phyloP scores from a whole-genome alignment of 30 jellyfish, hydroid and myxozoan species.

The Rhopilema esculentum region DNA sequence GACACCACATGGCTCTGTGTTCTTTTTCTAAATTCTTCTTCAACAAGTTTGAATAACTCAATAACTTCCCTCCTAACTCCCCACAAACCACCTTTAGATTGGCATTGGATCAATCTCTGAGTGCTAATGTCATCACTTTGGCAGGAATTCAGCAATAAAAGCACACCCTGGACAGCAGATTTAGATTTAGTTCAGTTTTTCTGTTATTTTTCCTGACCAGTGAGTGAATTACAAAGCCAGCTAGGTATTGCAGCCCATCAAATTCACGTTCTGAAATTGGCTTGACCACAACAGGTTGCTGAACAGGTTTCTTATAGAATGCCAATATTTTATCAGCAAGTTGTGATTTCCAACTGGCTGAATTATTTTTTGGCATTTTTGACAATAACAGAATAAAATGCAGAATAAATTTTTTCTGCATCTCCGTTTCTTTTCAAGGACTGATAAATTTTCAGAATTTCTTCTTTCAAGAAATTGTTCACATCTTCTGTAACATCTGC shows the following conservation, averaged over 20 bases:
- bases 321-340: slow-evolving; percentile 37
- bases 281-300: slow-evolving; percentile 14
- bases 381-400: not conserved
- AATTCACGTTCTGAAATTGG: slow-evolving; percentile 36
- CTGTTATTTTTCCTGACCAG: slow-evolving; percentile 2
- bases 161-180: slow-evolving; percentile 23
- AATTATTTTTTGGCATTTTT: slow-evolving; percentile 25
- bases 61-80: slow-evolving; percentile 3
- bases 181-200: slow-evolving; percentile 3
- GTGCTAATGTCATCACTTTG: slow-evolving; percentile 5
- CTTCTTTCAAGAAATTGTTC: not conserved
- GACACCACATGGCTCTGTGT: slow-evolving; percentile 1
- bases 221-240: slow-evolving; percentile 7
- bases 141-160: slow-evolving; percentile 7
- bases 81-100: slow-evolving; percentile 8
- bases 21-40: not conserved
- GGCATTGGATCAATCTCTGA: slow-evolving; percentile 14
- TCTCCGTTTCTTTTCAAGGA: slow-evolving; percentile 20
- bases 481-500: not conserved
- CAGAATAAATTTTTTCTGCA: slow-evolving; percentile 12
- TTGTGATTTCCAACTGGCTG: slow-evolving; percentile 5
- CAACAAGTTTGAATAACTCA: slow-evolving; percentile 15
- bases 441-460: slow-evolving; percentile 1
- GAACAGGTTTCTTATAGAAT: slow-evolving; percentile 11
- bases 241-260: slow-evolving; percentile 56